phyloP scores from a whole-genome alignment of 2,113 vertebrate species.

The Plectropomus leopardus region DNA sequence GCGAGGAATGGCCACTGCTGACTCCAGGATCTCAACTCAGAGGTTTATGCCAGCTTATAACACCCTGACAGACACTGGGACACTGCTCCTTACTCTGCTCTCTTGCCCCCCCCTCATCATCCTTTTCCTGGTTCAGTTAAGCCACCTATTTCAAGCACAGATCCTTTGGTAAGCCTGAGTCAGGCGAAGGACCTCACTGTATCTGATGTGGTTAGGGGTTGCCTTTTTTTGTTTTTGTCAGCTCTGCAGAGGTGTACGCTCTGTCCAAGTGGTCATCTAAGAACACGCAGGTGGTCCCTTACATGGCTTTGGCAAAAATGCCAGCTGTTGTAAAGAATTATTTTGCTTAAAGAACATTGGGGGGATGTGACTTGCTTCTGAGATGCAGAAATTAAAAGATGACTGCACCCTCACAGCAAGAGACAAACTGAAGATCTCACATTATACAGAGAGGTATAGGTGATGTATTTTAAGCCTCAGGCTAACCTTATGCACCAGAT shows the following conservation, averaged over 20 bases:
- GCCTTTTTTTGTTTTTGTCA: background rate
- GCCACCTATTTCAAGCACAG: background rate
- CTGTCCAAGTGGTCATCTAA: background rate
- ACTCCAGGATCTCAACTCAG: background rate
- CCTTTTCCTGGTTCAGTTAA: constrained; percentile 3
- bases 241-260: background rate
- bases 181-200: background rate
- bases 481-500: too few relatives aligned
- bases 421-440: background rate
- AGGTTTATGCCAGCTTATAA: background rate
- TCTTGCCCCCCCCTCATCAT: background rate
- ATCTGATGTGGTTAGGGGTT: background rate
- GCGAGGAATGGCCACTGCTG: background rate
- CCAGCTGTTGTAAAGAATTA: background rate
- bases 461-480: background rate
- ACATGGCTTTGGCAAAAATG: background rate
- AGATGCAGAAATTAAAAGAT: background rate
- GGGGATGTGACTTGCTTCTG: background rate
- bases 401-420: background rate
- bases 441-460: background rate
- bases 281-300: background rate
- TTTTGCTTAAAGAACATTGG: background rate
- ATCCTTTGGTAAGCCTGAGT: constrained; percentile 12
- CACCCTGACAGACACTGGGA: background rate
- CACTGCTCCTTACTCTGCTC: background rate